Evolutionary conservation across 2,113 vertebrate species (phyloP), one percentile per base, ranked within the genome.

Genomic region (Brachypodius melanocephalos): DNA sequence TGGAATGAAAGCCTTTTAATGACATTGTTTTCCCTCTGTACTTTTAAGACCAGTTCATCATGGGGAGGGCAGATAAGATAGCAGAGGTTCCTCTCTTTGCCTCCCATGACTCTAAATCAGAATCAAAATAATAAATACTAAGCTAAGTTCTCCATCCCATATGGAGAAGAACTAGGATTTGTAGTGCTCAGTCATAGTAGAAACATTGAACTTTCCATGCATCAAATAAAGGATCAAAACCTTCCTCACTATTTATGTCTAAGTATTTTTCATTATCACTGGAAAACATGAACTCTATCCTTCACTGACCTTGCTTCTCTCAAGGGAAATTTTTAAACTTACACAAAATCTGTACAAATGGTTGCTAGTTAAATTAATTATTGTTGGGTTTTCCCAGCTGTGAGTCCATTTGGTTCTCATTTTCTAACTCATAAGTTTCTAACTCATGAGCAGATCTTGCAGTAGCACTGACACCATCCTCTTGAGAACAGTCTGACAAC

Each of bases 351-450:
- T 91, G 57, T 87, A 89, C 92, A 95, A 98, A 97, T 94, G 95
- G 71, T 71, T 96, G 78, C 88, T 97, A 91, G 87, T 98, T 98
- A 97, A 97, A 98, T 98, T 98, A 97, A 98, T 98, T 97, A 93
- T 90, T 95, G 94, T 96, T 95, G 93, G 88, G 86, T 98, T 97
- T 97, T 97, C 96, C 97, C 97, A 98, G 97, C 98, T 98, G 98
- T 94, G 95, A 96, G 97, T 97, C 97, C 96, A 97, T 98, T 98
- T 97, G 96, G 88, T 96, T 98, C 96, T 98, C 94, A 97, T 98
- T 98, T 98, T 96, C 97, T 96, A 97, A 91, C 94, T 97, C 97
- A 92, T 95, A 88, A 95, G 91, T 97, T 95, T 95, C 96, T 90
- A 85, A 85, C 83, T 43, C 62, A 52, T 22, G 59, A 95, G 89